Evolutionary conservation across 2,888 invertebrate species (phyloP), one percentile per base, ranked within the genome.

Genomic region (Trichacis sp.): DNA sequence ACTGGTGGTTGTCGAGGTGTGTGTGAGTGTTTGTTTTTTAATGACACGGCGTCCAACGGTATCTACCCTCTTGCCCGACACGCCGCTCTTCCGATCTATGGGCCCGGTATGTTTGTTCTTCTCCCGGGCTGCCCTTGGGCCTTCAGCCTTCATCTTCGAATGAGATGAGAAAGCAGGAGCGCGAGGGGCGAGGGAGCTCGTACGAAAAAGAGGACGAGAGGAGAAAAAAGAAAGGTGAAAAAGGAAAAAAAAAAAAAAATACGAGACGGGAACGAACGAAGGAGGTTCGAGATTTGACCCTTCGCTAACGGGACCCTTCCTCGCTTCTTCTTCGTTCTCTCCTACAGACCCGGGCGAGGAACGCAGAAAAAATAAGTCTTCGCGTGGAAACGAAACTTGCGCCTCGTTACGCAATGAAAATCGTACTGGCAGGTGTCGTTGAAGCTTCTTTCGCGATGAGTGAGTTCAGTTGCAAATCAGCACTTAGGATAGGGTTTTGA

Each of bases 281-380:
- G 14, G 40, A 68, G 65, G 68, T 59, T 47, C n/a, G 73, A 78
- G 76, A 77, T 80, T 78, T 81, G 81, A 80, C 79, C 79, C 81
- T 79, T 69, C 73, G 78, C 79, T 82, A 82, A 82, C 82, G 82
- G 82, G 81, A 82, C 77, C 79, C 79, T 79, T 80, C 80, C 71
- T 78, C 80, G 79, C 79, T 80, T 78, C 73, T 56, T 49, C 73
- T 71, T 76, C 75, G 14, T 3, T 11, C 11, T 36, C 24, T 24
- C 8, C 24, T 24, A 5, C 24, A n/a, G n/a, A n/a, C 24, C 3
- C 4, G 8, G 24, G 77, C 70, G 71, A 80, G 73, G 74, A 74
- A 77, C 74, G 71, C 78, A 80, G 80, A 76, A 76, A 78, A 74
- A 79, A 79, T 77, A 75, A 78, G 61, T 75, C 71, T 73, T 72